Base-by-base conservation (phyloP, 2,113 vertebrate species). In the Nicator chloris region DNA sequence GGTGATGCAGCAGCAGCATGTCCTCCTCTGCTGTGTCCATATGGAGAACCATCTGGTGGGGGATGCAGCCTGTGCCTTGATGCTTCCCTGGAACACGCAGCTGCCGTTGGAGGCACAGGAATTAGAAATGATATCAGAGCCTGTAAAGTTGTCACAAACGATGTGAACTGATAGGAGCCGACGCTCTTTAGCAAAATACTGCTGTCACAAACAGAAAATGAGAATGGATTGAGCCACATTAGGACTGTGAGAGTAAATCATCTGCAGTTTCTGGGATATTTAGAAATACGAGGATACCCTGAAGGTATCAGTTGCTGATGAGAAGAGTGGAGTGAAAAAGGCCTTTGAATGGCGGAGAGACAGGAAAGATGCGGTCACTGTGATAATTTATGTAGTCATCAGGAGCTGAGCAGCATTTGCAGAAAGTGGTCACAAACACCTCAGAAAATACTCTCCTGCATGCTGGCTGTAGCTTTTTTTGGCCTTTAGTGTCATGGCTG, bases 31-130 rank as follows among this genome's bases (percentile, higher is more conserved):
- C 92, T 78, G 88, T 93, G 96, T 40, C 96, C 96, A 97, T 96
- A 97, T 97, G 96, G 96, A 93, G 83, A 60, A 91, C 96, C 96
- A 96, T 97, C 96, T 97, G 87, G 33, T 92, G 80, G 79, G 86
- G 86, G 83, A 87, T 86, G 94, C 97, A 97, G 66, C 6, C 94
- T 95, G 68, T 77, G 84, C 45, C 94, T 97, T 94, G n/a, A 65
- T 69, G 60, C 94, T 93, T 97, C 73, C 92, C 59, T n/a, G 84
- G 82, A 49, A 95, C 70, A 60, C 21, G 81, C 96, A 88, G 91
- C 90, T 97, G 95, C 88, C 63, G 60, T 93, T 72, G n/a, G 6
- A 60, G 92, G 57, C 95, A 92, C 88, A 96, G 42, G 79, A 89
- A 93, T 89, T 66, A 96, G 82, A 84, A 94, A 84, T 95, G 65